Evolutionary conservation across 2,113 vertebrate genomes (phyloP).

Genomic region (Pomatostomus ruficeps): DNA sequence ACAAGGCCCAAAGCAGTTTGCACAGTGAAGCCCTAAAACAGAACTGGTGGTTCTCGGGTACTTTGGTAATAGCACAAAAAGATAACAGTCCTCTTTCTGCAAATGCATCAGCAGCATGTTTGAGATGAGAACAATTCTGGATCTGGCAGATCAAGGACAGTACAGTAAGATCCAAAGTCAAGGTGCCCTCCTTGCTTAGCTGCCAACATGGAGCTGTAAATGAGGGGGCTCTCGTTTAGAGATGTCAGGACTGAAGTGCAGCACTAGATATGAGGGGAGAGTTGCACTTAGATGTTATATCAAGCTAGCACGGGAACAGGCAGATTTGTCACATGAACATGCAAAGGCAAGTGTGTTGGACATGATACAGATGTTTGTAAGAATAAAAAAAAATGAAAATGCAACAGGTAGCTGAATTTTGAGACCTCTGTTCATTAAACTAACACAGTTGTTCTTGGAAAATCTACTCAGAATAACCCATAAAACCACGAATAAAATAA

Average conservation of each 20-base stretch:
- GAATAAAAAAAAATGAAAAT: neutral
- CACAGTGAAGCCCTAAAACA: neutral
- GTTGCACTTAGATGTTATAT: neutral
- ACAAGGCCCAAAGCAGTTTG: neutral
- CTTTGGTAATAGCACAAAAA: neutral
- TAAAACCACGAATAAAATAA: neutral
- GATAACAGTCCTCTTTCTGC: neutral
- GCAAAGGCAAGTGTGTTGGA: fast-evolving
- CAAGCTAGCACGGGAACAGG: neutral
- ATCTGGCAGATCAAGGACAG: neutral
- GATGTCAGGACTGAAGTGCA: neutral
- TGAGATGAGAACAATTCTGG: neutral
- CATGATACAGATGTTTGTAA: neutral
- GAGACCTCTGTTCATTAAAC: neutral
- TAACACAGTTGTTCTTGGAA: neutral
- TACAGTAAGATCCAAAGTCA: constrained; percentile 18
- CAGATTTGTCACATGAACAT: neutral
- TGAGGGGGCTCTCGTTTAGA: neutral
- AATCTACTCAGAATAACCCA: neutral
- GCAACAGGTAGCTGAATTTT: neutral
- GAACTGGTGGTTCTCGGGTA: neutral
- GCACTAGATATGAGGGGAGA: neutral
- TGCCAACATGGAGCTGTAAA: neutral
- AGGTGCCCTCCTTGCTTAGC: neutral
- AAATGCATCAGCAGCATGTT: neutral